Evolutionary conservation across 2,113 vertebrate genomes (phyloP).

Genomic region (Cinclus mexicanus): DNA sequence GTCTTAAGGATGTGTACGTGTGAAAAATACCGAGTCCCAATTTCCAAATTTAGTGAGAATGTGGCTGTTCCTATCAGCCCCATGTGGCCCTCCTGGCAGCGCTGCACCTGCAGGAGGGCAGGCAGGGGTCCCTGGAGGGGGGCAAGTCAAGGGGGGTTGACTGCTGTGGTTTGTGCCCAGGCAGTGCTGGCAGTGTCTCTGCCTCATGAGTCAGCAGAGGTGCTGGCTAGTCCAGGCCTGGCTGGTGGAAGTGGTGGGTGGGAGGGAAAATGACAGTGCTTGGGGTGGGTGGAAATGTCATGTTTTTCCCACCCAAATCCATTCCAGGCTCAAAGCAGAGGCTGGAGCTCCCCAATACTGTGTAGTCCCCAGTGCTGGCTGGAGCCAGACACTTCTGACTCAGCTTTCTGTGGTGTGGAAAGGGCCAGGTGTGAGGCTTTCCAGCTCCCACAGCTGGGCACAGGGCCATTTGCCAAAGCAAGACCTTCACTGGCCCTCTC

Average conservation of each 20-base stretch:
- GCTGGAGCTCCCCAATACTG: background rate
- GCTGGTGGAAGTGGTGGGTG: background rate
- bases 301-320: background rate
- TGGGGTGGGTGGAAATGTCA: background rate
- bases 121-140: background rate
- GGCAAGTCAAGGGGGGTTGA: fast-evolving
- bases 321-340: background rate
- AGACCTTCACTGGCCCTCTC: background rate
- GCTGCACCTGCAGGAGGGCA: fast-evolving
- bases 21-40: background rate
- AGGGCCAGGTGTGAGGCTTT: background rate
- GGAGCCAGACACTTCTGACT: background rate
- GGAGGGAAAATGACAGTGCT: background rate
- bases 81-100: fast-evolving
- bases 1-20: background rate
- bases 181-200: background rate
- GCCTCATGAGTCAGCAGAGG: background rate
- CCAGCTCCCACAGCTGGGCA: background rate
- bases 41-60: background rate
- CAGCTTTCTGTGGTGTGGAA: background rate
- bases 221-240: background rate
- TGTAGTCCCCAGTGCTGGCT: fast-evolving
- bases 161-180: background rate
- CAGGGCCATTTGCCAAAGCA: background rate
- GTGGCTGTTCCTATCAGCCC: background rate